phyloP scores from a whole-genome alignment of 2,797 vertebrate species.

The Lagodon rhomboides region DNA sequence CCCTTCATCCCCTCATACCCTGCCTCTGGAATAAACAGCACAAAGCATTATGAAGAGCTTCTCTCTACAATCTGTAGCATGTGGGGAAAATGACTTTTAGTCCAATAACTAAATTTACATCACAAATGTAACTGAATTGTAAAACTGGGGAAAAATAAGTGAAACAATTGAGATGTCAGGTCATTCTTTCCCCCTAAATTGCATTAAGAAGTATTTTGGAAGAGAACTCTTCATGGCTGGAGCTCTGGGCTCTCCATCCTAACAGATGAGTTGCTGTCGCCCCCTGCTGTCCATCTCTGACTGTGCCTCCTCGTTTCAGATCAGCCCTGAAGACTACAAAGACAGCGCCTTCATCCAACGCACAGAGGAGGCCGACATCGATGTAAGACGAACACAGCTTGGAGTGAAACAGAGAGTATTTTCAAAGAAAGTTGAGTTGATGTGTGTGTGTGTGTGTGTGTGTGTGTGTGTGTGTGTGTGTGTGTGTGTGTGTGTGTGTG shows the following conservation, averaged over 20 bases:
- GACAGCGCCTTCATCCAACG: slow-evolving; percentile 84
- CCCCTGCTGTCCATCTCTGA: slow-evolving; percentile 46
- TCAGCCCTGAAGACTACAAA: slow-evolving; percentile 91
- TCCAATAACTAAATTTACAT: neutral
- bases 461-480: slow-evolving; percentile 11
- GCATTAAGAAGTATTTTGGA: slow-evolving; percentile 5
- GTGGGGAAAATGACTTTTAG: neutral
- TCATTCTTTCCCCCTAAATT: slow-evolving; percentile 7
- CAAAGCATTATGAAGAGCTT: slow-evolving; percentile 15
- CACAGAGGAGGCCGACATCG: slow-evolving; percentile 90
- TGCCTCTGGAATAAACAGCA: slow-evolving; percentile 15
- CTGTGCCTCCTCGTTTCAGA: slow-evolving; percentile 78
- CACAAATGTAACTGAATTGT: neutral
- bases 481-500: slow-evolving; percentile 12
- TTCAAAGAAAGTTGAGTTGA: slow-evolving; percentile 3
- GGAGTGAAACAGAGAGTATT: neutral
- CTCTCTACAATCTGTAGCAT: neutral
- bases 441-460: slow-evolving; percentile 31
- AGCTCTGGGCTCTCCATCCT: neutral
- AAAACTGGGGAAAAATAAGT: neutral
- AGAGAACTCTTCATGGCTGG: neutral
- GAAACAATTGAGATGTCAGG: neutral
- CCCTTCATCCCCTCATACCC: slow-evolving; percentile 38
- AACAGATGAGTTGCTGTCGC: slow-evolving; percentile 21
- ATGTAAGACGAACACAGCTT: slow-evolving; percentile 86